A percentile compares a stretch with the other conserved stretches of the same genome.
phyloP scores from a whole-genome alignment of 2,888 invertebrate genomes.

The Eumacrocentrus americanus region DNA sequence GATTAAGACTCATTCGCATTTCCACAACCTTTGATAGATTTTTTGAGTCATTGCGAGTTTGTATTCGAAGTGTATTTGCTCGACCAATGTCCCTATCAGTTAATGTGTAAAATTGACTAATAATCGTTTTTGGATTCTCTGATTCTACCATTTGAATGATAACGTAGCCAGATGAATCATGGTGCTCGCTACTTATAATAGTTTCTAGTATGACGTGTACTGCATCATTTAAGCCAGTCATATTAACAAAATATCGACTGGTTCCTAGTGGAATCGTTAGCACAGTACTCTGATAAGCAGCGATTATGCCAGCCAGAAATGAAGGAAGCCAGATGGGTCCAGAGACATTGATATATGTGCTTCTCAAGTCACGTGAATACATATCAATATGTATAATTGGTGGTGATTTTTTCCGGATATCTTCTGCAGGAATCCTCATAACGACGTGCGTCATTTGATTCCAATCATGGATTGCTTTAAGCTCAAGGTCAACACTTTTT shows the following conservation, averaged over 20 bases:
- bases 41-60: constrained; percentile 64
- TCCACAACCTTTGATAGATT: constrained; percentile 57
- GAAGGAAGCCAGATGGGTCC: background rate
- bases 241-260: background rate
- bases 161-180: background rate
- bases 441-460: constrained; percentile 73
- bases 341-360: constrained; percentile 26
- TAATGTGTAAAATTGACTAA: constrained; percentile 36
- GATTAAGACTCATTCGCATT: constrained; percentile 72
- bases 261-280: background rate
- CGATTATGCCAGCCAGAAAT: background rate
- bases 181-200: background rate
- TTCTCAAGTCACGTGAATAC: constrained; percentile 37
- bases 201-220: background rate
- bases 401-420: constrained; percentile 54
- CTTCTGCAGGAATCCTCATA: constrained; percentile 69
- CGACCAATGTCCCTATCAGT: constrained; percentile 57
- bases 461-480: constrained; percentile 66
- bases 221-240: background rate
- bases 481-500: constrained; percentile 65
- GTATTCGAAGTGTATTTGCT: constrained; percentile 66
- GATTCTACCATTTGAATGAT: constrained; percentile 49
- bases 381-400: constrained; percentile 56
- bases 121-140: constrained; percentile 45
- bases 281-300: background rate